Percentiles rank a stretch among this genome's conserved stretches.
Conservation (phyloP, 2,797 vertebrate species). For the Amazonetta brasiliensis region DNA sequence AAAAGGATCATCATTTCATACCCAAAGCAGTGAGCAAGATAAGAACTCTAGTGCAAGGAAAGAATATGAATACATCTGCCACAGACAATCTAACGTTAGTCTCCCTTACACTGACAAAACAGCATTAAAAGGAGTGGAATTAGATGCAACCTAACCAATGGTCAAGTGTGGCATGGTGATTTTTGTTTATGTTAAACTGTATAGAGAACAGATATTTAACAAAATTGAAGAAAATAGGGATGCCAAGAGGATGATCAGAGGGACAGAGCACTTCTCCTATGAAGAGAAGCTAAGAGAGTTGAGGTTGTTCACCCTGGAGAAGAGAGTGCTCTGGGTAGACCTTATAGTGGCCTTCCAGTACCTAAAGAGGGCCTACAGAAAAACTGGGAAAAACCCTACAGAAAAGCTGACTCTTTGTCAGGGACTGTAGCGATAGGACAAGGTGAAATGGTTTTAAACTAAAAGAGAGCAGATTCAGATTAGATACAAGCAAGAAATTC, state of each 20-base stretch:
- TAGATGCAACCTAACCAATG: not conserved
- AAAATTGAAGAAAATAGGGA: not conserved
- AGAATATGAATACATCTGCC: not conserved
- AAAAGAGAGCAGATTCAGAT: not conserved
- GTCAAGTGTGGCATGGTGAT: not conserved
- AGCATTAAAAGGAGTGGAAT: not conserved
- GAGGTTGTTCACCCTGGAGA: not conserved
- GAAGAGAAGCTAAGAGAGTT: not conserved
- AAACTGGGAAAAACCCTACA: not conserved
- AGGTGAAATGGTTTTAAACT: not conserved
- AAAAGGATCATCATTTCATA: constrained; percentile 21
- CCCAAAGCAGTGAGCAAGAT: not conserved
- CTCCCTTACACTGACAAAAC: not conserved
- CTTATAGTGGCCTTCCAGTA: too few species aligned
- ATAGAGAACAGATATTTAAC: not conserved
- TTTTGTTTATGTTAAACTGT: not conserved
- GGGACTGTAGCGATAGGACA: not conserved
- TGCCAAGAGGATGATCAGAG: too few species aligned
- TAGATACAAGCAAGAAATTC: not conserved
- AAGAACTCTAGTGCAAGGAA: not conserved
- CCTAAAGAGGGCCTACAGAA: not conserved
- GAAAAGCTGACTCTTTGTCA: not conserved
- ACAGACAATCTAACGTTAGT: not conserved
- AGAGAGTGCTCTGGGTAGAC: not conserved
- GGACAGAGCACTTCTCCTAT: not conserved